Base-by-base conservation (phyloP, 2,113 vertebrate species). In the Amphiprion ocellaris region DNA sequence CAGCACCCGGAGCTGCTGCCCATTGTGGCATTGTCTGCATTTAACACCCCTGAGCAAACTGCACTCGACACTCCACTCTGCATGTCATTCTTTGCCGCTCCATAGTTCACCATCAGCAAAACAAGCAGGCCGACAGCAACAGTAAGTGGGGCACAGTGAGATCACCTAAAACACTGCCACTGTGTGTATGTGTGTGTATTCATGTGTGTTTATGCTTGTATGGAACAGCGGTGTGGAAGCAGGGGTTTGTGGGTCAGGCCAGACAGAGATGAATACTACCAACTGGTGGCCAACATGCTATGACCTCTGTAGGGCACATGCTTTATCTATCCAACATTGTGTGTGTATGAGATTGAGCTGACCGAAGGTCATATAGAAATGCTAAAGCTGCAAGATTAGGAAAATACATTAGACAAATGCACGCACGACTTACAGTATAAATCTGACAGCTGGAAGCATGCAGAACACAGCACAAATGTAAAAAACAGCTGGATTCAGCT, bases 231-330 rank as follows among this genome's bases (percentile, higher is more conserved):
- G 39, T 62, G 69, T 53, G 83, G 54, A 64, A 21, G 28, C 59
- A 47, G 62, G 46, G 74, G 74, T 85, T 82, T 89, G 79, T 88
- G 65, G 82, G 83, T 92, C 86, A 92, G 81, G 16, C 52, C 26
- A 61, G 41, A 75, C 60, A 61, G 49, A 83, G 65, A 82, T 80
- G 54, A 82, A 74, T 41, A 37, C 49, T 54, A 73, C 74, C 10
- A 69, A 71, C 69, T 24, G 70, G 26, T 78, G 76, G 77, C 72
- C 69, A 85, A 73, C 74, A 77, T 62, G 47, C 62, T 55, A n/a
- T 52, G 74, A 84, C 81, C 90, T 88, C 70, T 85, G 60, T 73
- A 68, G 77, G 69, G 81, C 72, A 81, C 67, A 55, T 21, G 1
- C 56, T 74, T 28, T 67, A 28, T 26, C 41, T 55, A 47, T 55